These are phyloP conservation scores for Takifugu bimaculatus DNA, from an alignment of 2,113 vertebrate genomes.

Conservation along the genomic window DNA sequence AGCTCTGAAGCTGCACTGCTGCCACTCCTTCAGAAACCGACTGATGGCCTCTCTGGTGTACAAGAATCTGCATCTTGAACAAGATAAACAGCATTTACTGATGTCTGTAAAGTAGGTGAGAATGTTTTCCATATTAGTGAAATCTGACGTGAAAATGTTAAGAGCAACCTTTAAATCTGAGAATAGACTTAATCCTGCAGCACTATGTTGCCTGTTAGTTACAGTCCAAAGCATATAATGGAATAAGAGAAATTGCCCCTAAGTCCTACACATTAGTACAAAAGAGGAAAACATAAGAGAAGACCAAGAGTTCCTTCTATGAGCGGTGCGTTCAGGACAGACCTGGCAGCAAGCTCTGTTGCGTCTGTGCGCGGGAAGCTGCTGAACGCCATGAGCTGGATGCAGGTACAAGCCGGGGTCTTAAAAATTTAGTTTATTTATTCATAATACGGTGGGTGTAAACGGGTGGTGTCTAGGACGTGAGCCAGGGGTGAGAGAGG, in stretches of 20 bases:
- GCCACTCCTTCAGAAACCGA: conserved; percentile 9
- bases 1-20: conserved; percentile 12
- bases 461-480: conserved; percentile 68
- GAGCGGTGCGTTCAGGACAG: conserved; percentile 36
- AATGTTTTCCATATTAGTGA: conserved; percentile 16
- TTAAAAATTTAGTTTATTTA: conserved; percentile 17
- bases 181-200: conserved; percentile 2
- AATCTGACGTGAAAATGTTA: not conserved
- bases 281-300: conserved; percentile 36
- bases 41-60: conserved; percentile 59
- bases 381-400: conserved; percentile 9
- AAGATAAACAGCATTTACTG: not conserved
- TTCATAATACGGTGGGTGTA: conserved; percentile 8
- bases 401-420: conserved; percentile 5
- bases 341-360: conserved; percentile 24
- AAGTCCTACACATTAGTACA: conserved; percentile 40
- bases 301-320: conserved; percentile 28
- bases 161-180: not conserved
- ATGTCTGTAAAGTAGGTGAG: not conserved
- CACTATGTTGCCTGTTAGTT: conserved; percentile 22
- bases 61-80: conserved; percentile 17
- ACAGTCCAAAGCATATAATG: conserved; percentile 22
- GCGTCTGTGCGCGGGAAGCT: conserved; percentile 15
- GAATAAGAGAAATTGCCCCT: conserved; percentile 5
- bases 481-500: conserved; percentile 90